Percentiles rank a stretch among this genome's conserved stretches.
Conservation (phyloP, 2,797 vertebrate genomes). For the Syncerus caffer region DNA sequence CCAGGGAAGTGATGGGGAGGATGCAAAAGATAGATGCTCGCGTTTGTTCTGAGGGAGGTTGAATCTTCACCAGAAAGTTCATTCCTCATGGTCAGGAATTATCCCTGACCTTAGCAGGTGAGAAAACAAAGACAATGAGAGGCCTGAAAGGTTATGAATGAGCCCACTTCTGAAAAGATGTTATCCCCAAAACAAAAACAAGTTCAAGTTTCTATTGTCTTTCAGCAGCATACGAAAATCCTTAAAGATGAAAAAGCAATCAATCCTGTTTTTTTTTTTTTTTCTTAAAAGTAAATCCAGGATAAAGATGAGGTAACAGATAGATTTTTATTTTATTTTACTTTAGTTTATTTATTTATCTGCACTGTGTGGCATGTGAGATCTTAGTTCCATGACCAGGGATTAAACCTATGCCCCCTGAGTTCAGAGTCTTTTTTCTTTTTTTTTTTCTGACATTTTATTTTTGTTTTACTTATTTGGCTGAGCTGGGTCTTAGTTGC, state of each 20-base stretch:
- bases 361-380: neutral
- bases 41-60: neutral
- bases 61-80: neutral
- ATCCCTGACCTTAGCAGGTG: neutral
- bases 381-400: neutral
- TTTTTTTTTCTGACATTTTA: neutral
- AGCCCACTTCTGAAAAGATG: neutral
- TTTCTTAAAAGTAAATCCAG: neutral
- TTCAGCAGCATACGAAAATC: neutral
- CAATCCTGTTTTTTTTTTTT: neutral
- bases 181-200: neutral
- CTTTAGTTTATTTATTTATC: neutral
- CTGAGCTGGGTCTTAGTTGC: neutral
- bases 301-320: neutral
- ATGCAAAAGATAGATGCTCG: accelerated
- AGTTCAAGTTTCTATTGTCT: neutral
- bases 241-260: neutral
- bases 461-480: neutral
- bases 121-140: neutral
- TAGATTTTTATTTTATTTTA: neutral
- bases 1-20: constrained; percentile 35
- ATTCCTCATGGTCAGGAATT: neutral
- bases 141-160: too few species aligned
- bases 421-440: neutral
- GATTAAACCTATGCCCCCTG: neutral